These are phyloP conservation scores for Strix uralensis DNA, from an alignment of 2,113 vertebrate genomes.

Conservation along the genomic window DNA sequence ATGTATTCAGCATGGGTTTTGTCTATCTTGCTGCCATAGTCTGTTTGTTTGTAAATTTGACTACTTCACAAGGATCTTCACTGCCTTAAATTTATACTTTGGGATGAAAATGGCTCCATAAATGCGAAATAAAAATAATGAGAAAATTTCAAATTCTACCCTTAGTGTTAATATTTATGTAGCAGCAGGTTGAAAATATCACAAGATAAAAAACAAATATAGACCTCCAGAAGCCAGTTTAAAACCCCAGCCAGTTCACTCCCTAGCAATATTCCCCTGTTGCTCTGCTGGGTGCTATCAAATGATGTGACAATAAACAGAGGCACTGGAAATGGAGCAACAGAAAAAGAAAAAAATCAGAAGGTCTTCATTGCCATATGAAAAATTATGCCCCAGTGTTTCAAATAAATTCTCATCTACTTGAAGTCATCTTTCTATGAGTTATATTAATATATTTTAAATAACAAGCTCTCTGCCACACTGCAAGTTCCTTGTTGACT, in stretches of 20 bases:
- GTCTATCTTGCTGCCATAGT: background rate
- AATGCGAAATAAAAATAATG: background rate
- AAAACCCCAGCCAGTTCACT: background rate
- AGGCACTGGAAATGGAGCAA: background rate
- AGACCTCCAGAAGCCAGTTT: slow-evolving; percentile 25
- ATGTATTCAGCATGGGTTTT: background rate
- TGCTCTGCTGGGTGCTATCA: slow-evolving; percentile 30
- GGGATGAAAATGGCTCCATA: background rate
- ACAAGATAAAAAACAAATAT: background rate
- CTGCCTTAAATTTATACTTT: background rate
- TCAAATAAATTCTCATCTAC: slow-evolving; percentile 38
- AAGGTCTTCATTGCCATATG: background rate
- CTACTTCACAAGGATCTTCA: background rate
- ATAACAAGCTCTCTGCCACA: background rate
- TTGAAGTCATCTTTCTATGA: slow-evolving; percentile 8
- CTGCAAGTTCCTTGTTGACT: slow-evolving; percentile 38
- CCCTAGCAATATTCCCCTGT: background rate
- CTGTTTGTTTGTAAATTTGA: background rate
- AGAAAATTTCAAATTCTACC: background rate
- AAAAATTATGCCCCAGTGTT: slow-evolving; percentile 19
- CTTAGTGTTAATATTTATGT: slow-evolving; percentile 12
- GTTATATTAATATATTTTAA: background rate
- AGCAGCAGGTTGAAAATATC: slow-evolving; percentile 11
- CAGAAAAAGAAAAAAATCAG: background rate
- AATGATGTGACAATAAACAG: slow-evolving; percentile 32